Evolutionary conservation across 2,797 vertebrate genomes (phyloP).

Genomic region (Vultur gryphus): DNA sequence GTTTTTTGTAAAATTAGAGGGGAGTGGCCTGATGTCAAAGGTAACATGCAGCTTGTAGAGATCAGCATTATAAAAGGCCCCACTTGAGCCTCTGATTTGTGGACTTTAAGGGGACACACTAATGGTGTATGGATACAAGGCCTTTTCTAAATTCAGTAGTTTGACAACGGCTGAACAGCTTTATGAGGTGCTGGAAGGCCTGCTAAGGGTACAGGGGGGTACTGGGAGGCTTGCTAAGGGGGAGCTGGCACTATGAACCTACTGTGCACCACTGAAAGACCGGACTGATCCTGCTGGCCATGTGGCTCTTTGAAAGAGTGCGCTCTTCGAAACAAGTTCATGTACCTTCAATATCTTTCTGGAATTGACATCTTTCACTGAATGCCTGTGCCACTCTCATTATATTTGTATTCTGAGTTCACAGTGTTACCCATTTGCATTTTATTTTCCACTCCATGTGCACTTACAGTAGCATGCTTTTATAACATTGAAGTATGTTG

Average conservation of each 20-base stretch:
- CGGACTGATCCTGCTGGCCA: accelerated
- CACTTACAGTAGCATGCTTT: neutral
- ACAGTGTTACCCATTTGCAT: neutral
- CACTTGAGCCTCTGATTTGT: neutral
- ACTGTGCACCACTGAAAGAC: neutral
- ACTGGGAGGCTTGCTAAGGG: neutral
- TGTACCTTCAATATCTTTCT: neutral
- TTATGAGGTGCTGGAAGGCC: neutral
- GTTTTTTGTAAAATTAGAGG: neutral
- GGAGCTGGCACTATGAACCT: neutral
- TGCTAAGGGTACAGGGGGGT: neutral
- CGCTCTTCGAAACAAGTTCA: neutral
- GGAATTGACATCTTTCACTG: neutral
- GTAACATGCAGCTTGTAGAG: neutral
- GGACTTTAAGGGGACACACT: neutral
- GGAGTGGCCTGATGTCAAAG: neutral
- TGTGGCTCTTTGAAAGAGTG: neutral
- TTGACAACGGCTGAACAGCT: neutral
- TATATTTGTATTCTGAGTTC: neutral
- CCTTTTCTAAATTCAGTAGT: neutral
- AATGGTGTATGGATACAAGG: neutral
- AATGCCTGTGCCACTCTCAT: neutral
- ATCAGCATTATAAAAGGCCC: neutral
- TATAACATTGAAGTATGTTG: neutral
- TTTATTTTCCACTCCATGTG: neutral